Evolutionary conservation across 2,888 invertebrate species (phyloP), one percentile per base, ranked within the genome.

Genomic region (Drosophila sordidapex): DNA sequence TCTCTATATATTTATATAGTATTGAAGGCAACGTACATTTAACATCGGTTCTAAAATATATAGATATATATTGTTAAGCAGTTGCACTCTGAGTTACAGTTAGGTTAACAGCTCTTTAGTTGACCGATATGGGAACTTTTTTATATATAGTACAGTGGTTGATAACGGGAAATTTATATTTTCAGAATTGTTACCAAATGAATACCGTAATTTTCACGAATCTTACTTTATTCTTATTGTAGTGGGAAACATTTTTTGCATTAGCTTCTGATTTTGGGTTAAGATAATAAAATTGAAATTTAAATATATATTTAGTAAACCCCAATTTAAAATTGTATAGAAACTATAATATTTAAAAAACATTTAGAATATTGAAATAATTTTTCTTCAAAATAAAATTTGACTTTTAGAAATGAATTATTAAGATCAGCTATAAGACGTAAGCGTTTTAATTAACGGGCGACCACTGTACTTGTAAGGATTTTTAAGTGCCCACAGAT

Each of bases 11-110:
- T 25, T 25, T 15, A 25, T 57, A 60, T 75, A 66, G 64, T 65
- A 68, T 66, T 74, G 53, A 71, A 75, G 82, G 82, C 82, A 82
- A 62, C 76, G 52, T 60, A 70, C 46, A 77, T 59, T 52, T 69
- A 46, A 71, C 68, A 74, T 76, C 25, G 15, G 21, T 33, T 79
- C 57, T 74, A 66, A 58, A 70, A 62, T 68, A 67, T 74, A 56
- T 53, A 61, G 58, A 58, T 73, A 36, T 49, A 64, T 71, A 71
- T 84, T 68, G 60, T 62, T 66, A 82, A 57, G 72, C 70, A 65
- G 67, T 69, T 77, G 72, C 69, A 76, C 81, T 74, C 61, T 74
- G 40, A 66, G 70, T 74, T 83, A 64, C 66, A 59, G 53, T 64
- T 68, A 58, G 38, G 56, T 49, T 59, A 48, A 36, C 52, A 33